A percentile compares a stretch with the other conserved stretches of the same genome.
phyloP scores from a whole-genome alignment of 2,888 invertebrate species.

The Anarsia innoxiella region DNA sequence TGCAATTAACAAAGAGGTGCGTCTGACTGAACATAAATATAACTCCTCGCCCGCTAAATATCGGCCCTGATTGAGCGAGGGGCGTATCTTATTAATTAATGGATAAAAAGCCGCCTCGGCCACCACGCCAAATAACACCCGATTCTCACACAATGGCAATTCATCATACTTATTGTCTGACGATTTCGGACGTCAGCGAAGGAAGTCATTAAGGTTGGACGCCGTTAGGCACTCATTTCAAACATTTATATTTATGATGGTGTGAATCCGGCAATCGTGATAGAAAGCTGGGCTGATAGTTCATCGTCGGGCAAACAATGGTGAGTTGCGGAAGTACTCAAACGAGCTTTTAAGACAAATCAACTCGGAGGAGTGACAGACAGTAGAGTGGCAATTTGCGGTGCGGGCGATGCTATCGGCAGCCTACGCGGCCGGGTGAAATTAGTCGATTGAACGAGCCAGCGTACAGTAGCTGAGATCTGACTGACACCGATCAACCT shows the following conservation, averaged over 20 bases:
- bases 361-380: slow-evolving; percentile 38
- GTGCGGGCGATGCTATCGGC: slow-evolving; percentile 46
- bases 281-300: slow-evolving; percentile 28
- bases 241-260: slow-evolving; percentile 44
- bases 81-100: slow-evolving; percentile 70
- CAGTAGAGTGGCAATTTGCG: slow-evolving; percentile 43
- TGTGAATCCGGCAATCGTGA: slow-evolving; percentile 41
- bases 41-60: slow-evolving; percentile 52
- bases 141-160: slow-evolving; percentile 66
- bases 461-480: slow-evolving; percentile 43
- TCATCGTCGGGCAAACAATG: slow-evolving; percentile 28
- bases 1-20: slow-evolving; percentile 62
- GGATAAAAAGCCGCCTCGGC: slow-evolving; percentile 58
- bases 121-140: slow-evolving; percentile 52
- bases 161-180: slow-evolving; percentile 69
- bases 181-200: slow-evolving; percentile 67
- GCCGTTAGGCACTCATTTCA: slow-evolving; percentile 47
- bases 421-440: slow-evolving; percentile 42
- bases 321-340: slow-evolving; percentile 29
- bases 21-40: slow-evolving; percentile 59
- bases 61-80: slow-evolving; percentile 59
- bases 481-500: slow-evolving; percentile 38
- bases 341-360: slow-evolving; percentile 36
- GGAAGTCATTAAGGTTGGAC: slow-evolving; percentile 58
- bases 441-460: slow-evolving; percentile 30